phyloP scores from a whole-genome alignment of 2,113 vertebrate genomes.

The Mus pahari region DNA sequence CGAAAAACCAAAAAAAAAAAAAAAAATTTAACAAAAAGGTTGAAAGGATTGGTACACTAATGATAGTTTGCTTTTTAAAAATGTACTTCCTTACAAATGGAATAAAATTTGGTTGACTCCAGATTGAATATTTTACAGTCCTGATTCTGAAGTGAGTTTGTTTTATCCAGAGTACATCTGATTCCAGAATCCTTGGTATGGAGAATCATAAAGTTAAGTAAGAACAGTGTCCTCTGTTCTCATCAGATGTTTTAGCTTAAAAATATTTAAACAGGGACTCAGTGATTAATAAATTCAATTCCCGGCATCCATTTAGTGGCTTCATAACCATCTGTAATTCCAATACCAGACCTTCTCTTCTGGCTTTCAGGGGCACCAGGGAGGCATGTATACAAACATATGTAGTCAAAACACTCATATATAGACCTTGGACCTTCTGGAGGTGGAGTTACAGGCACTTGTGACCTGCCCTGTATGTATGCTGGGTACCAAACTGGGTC shows the following conservation, averaged over 20 bases:
- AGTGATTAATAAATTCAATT: not conserved
- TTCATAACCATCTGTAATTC: not conserved
- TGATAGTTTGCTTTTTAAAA: not conserved
- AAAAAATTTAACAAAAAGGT: not conserved
- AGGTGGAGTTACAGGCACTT: not conserved
- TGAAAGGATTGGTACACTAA: conserved; percentile 24
- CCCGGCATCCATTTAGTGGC: not conserved
- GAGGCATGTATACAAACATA: not conserved
- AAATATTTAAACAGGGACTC: not conserved
- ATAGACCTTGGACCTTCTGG: not conserved
- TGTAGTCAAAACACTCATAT: not conserved
- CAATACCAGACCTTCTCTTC: not conserved
- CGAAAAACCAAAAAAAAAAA: too few species aligned
- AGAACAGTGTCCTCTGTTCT: not conserved
- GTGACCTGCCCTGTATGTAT: not conserved
- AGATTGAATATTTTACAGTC: not conserved
- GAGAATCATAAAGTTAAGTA: not conserved
- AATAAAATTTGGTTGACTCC: not conserved
- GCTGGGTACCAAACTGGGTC: not conserved
- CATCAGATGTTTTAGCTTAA: conserved; percentile 12
- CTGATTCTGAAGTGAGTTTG: conserved; percentile 7
- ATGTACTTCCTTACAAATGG: not conserved
- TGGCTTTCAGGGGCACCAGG: not conserved
- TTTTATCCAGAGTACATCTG: not conserved
- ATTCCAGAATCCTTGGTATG: not conserved